Evolutionary conservation across 2,888 invertebrate species (phyloP), one percentile per base, ranked within the genome.

Genomic region (Drosophila incognita): DNA sequence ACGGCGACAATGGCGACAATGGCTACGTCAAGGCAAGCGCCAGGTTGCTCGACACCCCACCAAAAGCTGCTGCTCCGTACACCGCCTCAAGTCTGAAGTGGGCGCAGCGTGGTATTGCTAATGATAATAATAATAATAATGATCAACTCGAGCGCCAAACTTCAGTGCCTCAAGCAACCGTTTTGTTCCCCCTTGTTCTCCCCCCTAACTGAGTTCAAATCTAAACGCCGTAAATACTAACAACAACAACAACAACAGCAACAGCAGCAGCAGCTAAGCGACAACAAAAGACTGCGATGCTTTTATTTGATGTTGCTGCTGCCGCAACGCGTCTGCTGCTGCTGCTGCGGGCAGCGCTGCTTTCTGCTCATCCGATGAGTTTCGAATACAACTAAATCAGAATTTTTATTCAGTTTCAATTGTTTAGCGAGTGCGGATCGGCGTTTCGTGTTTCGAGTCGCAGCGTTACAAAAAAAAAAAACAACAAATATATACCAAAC

Each of bases 361-460:
- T 78, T 71, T 82, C 73, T 87, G 89, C 85, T 85, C 85, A 82
- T 83, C 83, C 87, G 82, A 87, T 87, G 87, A 87, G 85, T 89
- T 87, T 87, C 85, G 83, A 90, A 87, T 79, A 83, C 89, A 90
- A 90, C 91, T 89, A 89, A 91, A 87, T 91, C 91, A 91, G 92
- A 92, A 91, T 91, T 92, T 91, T 92, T 92, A 92, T 92, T 92
- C 92, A 91, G 92, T 92, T 91, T 87, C 89, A 92, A 90, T 92
- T 91, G 92, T 91, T 91, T 88, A 91, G 90, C 90, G 92, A 91
- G 90, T 91, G 87, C 91, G 92, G 92, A 90, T 91, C 90, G 90
- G 63, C 77, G 82, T 76, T 81, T 76, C 82, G 81, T 79, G 76
- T 83, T 76, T 54, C 61, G 74, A 72, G 74, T 74, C 76, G 79